Percentiles rank a stretch among this genome's conserved stretches.
Conservation (phyloP, 2,113 vertebrate species). For the Poicephalus meyeri region DNA sequence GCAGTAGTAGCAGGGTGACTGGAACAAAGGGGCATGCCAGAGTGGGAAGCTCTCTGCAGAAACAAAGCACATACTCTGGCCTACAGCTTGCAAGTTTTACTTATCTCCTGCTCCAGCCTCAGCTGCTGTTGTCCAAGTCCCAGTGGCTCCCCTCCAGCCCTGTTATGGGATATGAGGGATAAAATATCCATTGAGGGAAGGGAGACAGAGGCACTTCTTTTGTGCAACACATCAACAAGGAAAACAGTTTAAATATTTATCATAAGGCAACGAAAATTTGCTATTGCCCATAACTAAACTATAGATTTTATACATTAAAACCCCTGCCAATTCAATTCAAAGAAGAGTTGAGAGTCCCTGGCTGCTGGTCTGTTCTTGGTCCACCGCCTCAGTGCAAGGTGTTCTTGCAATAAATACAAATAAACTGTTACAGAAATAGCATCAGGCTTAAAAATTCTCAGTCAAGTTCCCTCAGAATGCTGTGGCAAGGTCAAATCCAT, state of each 20-base stretch:
- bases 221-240: neutral
- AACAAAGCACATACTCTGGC: neutral
- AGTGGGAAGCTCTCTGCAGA: neutral
- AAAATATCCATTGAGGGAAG: neutral
- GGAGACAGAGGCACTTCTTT: neutral
- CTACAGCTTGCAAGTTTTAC: neutral
- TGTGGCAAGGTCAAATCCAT: neutral
- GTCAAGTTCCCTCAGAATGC: neutral
- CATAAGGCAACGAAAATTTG: neutral
- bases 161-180: neutral
- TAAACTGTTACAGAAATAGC: conserved; percentile 11
- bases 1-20: neutral
- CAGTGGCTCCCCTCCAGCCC: neutral
- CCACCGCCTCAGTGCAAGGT: neutral
- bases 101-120: neutral
- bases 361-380: neutral
- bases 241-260: neutral
- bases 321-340: neutral
- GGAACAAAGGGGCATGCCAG: neutral
- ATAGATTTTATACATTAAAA: neutral
- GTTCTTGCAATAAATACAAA: neutral
- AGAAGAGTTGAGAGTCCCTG: neutral
- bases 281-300: neutral
- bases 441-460: neutral
- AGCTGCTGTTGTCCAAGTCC: neutral